These are phyloP conservation scores for Thyatira batis DNA, from an alignment of 2,888 invertebrate genomes.

Conservation along the genomic window DNA sequence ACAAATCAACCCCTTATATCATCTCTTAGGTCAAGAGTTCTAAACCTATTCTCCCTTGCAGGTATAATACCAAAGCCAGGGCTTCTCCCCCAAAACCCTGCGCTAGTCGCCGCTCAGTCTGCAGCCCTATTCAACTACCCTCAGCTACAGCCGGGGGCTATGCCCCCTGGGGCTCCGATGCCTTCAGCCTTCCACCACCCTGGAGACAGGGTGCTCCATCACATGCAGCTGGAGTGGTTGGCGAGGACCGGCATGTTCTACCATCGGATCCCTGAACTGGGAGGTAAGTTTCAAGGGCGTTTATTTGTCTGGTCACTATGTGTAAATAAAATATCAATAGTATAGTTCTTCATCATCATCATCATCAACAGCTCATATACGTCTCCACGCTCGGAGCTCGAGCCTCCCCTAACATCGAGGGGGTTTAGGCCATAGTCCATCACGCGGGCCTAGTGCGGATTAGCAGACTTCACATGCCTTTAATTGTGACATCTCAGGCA, in stretches of 20 bases:
- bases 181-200: constrained; percentile 78
- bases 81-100: constrained; percentile 79
- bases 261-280: constrained; percentile 92
- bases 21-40: no score
- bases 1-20: no score
- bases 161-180: constrained; percentile 69
- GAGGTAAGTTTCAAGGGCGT: constrained; percentile 88
- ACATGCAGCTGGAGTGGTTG: constrained; percentile 94
- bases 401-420: no score
- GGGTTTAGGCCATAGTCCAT: no score
- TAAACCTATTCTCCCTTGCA: no score
- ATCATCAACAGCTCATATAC: no score
- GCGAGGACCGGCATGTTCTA: constrained; percentile 96
- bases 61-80: constrained; percentile 84
- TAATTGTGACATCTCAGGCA: no score
- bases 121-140: constrained; percentile 70
- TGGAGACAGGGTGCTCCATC: constrained; percentile 84
- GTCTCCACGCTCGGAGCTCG: no score
- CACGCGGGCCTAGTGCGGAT: no score
- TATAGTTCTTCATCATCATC: no score
- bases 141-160: constrained; percentile 46
- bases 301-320: constrained; percentile 20
- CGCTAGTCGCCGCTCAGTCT: constrained; percentile 80
- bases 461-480: no score
- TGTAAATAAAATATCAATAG: no score